Evolutionary conservation across 2,797 vertebrate species (phyloP).

Genomic region (Eupleurogrammus muticus): DNA sequence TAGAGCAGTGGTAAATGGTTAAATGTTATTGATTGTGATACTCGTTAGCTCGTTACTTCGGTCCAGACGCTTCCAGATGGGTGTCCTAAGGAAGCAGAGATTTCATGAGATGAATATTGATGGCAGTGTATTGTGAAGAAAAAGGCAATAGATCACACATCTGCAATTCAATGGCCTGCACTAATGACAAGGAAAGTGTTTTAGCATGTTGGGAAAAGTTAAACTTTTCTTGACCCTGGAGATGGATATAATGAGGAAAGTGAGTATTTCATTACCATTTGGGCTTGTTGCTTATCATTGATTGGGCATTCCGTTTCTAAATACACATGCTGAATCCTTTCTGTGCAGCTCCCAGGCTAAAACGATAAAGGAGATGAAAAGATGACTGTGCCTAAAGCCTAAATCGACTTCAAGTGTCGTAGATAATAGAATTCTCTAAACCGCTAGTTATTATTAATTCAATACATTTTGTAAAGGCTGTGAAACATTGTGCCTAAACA

Average conservation of each 20-base stretch:
- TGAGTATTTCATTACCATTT: background rate
- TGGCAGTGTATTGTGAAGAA: constrained; percentile 13
- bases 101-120: constrained; percentile 27
- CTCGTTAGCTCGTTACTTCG: constrained; percentile 16
- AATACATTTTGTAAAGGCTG: constrained; percentile 37
- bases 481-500: constrained; percentile 36
- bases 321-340: background rate
- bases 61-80: constrained; percentile 8
- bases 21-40: constrained; percentile 24
- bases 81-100: constrained; percentile 8
- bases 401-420: constrained; percentile 11
- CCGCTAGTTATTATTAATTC: constrained; percentile 51
- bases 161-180: constrained; percentile 10
- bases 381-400: constrained; percentile 1
- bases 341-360: constrained; percentile 15
- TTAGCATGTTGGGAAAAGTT: constrained; percentile 15
- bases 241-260: constrained; percentile 27
- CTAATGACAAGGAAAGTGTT: constrained; percentile 32
- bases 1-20: constrained; percentile 23
- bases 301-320: constrained; percentile 7
- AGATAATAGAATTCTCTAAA: constrained; percentile 36
- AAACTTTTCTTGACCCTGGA: constrained; percentile 34
- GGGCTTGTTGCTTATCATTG: background rate
- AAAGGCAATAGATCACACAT: constrained; percentile 9
- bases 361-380: constrained; percentile 36